phyloP scores from a whole-genome alignment of 2,113 vertebrate genomes.

The Australoheros scitulus region DNA sequence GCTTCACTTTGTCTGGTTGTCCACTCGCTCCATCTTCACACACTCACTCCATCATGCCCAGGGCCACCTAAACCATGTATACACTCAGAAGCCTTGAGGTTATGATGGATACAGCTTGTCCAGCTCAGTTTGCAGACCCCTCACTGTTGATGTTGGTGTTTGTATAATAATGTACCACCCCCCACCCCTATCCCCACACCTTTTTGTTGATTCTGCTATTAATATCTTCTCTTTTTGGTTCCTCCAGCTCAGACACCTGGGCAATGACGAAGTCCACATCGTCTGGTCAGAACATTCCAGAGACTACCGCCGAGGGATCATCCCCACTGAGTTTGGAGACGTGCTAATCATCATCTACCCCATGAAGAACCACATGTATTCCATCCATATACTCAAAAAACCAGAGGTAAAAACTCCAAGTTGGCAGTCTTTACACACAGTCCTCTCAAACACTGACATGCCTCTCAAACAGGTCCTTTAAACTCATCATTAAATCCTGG shows the following conservation, averaged over 20 bases:
- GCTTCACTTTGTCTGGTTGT: constrained; percentile 64
- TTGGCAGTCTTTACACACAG: background rate
- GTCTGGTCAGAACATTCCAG: constrained; percentile 98
- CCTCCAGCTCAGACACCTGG: constrained; percentile 93
- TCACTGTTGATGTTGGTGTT: constrained; percentile 16
- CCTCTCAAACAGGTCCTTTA: constrained; percentile 4
- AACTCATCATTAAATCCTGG: constrained; percentile 18
- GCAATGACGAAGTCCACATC: constrained; percentile 99
- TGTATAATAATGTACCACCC: background rate
- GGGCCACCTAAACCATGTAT: constrained; percentile 52
- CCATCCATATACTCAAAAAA: constrained; percentile 98
- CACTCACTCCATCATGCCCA: constrained; percentile 69
- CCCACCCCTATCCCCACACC: too few relatives aligned
- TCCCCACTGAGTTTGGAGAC: constrained; percentile 98
- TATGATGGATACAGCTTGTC: constrained; percentile 63
- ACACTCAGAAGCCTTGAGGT: constrained; percentile 48
- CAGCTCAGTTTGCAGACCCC: background rate
- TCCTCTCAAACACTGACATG: background rate
- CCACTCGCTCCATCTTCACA: constrained; percentile 59
- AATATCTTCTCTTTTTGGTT: background rate
- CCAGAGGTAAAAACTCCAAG: constrained; percentile 85
- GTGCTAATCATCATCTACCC: constrained; percentile 98
- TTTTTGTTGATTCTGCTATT: background rate
- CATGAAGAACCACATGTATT: constrained; percentile 99
- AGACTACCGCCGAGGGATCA: constrained; percentile 97